Base-by-base conservation (phyloP, 1,140 invertebrate genomes). In the Nilaparvata lugens region DNA sequence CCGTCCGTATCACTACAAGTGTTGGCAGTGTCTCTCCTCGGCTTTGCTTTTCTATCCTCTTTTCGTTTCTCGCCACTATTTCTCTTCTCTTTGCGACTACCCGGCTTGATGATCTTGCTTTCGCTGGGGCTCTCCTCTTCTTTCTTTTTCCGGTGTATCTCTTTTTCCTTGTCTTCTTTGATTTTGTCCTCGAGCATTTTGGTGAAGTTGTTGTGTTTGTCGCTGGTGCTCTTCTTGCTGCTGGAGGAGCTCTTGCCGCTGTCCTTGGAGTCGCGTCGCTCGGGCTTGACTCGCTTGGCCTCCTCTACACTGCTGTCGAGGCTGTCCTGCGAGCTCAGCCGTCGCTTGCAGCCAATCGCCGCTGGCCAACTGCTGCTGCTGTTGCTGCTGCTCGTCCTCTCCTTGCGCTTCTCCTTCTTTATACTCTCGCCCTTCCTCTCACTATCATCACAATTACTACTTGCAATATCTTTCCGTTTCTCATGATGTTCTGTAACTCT, bases 321-420 rank as follows among this genome's bases (percentile, higher is more conserved):
- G 68, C 76, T 81, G 61, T 91, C 89, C 68, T 90, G 87, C 1
- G 85, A 88, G 52, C 87, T 89, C 60, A 88, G 80, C 54, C 88
- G 79, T 43, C 89, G 77, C 71, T 91, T 90, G 28, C 81, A 77
- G 0, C 81, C 78, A 31, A 75, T 69, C 40, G 82, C 79, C 1
- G 82, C 81, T 0, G 86, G 84, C 48, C 85, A 77, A 6, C 65
- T 62, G 51, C 62, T 66, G 31, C 31, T 35, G 31, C 62, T 66
- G 31, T 11, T 35, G 31, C 31, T 35, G 11, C 40, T 63, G 19
- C 60, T 62, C 1, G 28, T 53, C 40, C 62, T 62, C n/a, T 68
- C 66, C 58, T 67, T 66, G 42, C 62, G 62, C 62, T 73, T 75
- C 62, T 76, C 74, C 66, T 75, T 75, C 23, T 70, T 67, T 40